Conservation (phyloP, 2,113 vertebrate genomes). For the Aphyosemion australe region DNA sequence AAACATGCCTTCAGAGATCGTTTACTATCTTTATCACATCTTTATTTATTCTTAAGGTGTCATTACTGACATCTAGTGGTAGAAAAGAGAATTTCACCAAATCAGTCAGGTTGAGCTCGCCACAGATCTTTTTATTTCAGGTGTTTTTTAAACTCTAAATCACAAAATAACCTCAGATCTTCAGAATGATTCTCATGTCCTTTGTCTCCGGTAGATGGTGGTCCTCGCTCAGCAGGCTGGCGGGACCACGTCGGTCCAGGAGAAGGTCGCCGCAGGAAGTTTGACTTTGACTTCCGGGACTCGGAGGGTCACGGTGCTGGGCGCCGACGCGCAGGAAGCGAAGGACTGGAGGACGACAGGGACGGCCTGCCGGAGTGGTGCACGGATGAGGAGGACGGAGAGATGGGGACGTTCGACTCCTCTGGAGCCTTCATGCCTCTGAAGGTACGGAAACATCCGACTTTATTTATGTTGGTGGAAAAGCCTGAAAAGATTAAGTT, state of each 20-base stretch:
- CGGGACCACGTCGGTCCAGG: conserved; percentile 81
- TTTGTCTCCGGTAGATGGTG: conserved; percentile 74
- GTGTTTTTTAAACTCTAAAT: neutral
- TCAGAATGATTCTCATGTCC: neutral
- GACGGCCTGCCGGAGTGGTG: conserved; percentile 93
- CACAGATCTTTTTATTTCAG: neutral
- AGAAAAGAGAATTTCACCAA: neutral
- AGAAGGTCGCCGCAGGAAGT: conserved; percentile 84
- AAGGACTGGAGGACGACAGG: conserved; percentile 86
- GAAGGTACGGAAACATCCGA: conserved; percentile 76
- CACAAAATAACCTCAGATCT: neutral
- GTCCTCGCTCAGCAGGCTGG: conserved; percentile 91
- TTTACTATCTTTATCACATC: neutral
- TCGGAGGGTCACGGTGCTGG: conserved; percentile 74
- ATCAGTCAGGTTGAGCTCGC: no score
- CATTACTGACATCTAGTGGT: conserved; percentile 49
- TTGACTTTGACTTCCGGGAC: conserved; percentile 90
- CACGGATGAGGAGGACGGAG: conserved; percentile 89
- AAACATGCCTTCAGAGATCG: no score
- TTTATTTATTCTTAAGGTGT: neutral
- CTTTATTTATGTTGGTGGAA: no score
- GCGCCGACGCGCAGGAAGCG: conserved; percentile 77
- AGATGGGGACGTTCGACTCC: conserved; percentile 93
- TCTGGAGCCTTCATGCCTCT: conserved; percentile 89
- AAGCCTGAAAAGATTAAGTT: no score